Evolutionary conservation across 1,140 invertebrate genomes (phyloP), one percentile per base, ranked within the genome.

Genomic region (Oreohelix idahoensis): DNA sequence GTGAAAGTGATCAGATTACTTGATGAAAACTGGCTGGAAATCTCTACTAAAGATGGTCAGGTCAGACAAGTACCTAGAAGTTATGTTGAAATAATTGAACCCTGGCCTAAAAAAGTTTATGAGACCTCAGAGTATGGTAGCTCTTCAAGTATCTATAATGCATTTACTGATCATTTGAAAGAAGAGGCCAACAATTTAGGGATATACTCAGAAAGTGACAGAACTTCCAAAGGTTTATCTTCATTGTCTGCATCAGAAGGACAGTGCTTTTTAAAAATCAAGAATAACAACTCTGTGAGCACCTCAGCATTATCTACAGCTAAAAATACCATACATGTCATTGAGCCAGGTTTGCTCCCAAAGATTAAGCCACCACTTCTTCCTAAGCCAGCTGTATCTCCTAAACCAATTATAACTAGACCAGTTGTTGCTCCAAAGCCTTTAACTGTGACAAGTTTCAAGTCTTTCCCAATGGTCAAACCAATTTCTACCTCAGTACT

Each of bases 1-100:
- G 92, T 95, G 0, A 92, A 89, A 17, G 90, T 95, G 23, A 42
- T 94, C 66, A 93, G 93, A 73, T 91, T 94, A 74, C 90, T 95
- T 51, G 94, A 95, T 90, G 92, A 93, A 36, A 94, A 95, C 84
- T 96, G 95, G 95, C 92, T 94, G 29, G 93, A 95, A 85, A 95
- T 91, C 2, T 76, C 94, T 42, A 92, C 92, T 75, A 93, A 95
- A 51, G 91, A 93, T 85, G 93, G 93, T 29, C 88, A 89, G 45
- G 91, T 92, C 84, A 95, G 95, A 0, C 93, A 95, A 66, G 95
- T 95, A 89, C 95, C 95, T 4, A 91, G 93, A 26, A 94, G 92
- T 69, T 95, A 94, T 88, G 93, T 95, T 0, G 94, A 95, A 53
- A 93, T 95, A 45, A 94, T 95, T 86, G 93, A 86, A 66, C 83